phyloP scores from a whole-genome alignment of 1,140 invertebrate species.

The Micrasema longulum region DNA sequence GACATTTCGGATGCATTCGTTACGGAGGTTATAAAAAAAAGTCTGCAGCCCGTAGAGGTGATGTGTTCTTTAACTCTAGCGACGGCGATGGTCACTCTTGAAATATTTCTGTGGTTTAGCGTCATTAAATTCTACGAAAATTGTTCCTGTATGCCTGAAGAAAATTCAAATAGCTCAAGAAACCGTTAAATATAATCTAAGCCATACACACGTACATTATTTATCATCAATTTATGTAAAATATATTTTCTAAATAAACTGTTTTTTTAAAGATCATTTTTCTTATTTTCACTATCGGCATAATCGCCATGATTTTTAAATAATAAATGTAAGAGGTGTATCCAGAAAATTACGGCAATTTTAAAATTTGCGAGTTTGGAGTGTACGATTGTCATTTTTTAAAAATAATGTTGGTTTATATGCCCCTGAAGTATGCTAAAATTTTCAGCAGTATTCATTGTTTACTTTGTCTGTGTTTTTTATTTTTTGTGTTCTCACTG shows the following conservation, averaged over 20 bases:
- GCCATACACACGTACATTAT: background rate
- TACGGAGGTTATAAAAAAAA: background rate
- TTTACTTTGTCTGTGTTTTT: too few relatives aligned
- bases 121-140: slow-evolving; percentile 12
- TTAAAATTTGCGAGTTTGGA: too few relatives aligned
- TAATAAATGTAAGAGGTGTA: background rate
- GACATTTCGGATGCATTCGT: slow-evolving; percentile 16
- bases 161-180: too few relatives aligned
- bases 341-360: too few relatives aligned
- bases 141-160: background rate
- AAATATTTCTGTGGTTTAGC: slow-evolving; percentile 16
- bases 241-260: background rate
- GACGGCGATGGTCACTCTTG: background rate
- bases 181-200: too few relatives aligned
- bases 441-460: too few relatives aligned
- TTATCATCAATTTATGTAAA: too few relatives aligned
- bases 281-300: background rate
- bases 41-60: background rate
- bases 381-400: too few relatives aligned
- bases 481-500: too few relatives aligned
- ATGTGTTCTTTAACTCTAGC: background rate
- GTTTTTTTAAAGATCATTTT: background rate
- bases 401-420: too few relatives aligned
- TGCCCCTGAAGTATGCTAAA: too few relatives aligned
- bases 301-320: background rate